Evolutionary conservation across 2,888 invertebrate species (phyloP).

Genomic region (Lypha dubia): DNA sequence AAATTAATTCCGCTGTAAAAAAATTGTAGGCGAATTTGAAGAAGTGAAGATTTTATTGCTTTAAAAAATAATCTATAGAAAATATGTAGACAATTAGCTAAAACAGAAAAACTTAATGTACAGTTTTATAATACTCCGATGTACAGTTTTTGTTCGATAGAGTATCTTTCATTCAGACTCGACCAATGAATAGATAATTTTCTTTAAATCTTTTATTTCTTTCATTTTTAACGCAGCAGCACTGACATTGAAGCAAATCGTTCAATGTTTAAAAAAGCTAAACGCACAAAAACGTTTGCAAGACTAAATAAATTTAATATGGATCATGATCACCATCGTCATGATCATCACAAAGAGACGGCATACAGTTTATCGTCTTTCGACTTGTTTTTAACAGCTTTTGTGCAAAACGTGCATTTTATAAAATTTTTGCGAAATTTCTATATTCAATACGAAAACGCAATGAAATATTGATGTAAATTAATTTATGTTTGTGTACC

Average conservation of each 20-base stretch:
- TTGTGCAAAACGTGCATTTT: constrained; percentile 38
- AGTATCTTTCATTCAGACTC: not conserved
- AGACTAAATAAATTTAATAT: constrained; percentile 46
- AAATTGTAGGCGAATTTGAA: too few relatives aligned
- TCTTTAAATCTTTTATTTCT: not conserved
- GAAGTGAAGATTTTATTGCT: too few relatives aligned
- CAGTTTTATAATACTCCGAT: not conserved
- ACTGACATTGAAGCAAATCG: constrained; percentile 41
- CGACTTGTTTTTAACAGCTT: constrained; percentile 43
- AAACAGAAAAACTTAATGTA: too few relatives aligned
- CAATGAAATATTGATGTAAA: constrained; percentile 1
- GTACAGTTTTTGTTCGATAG: not conserved
- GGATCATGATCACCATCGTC: constrained; percentile 48
- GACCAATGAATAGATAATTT: not conserved
- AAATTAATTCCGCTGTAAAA: too few relatives aligned
- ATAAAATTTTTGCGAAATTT: not conserved
- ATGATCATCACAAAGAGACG: not conserved
- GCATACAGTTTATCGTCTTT: constrained; percentile 28
- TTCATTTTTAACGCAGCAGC: constrained; percentile 11
- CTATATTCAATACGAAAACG: not conserved
- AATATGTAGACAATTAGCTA: too few relatives aligned
- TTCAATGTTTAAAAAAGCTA: constrained; percentile 18
- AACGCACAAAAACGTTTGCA: constrained; percentile 14
- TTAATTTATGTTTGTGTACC: not conserved
- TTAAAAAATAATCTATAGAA: too few relatives aligned